Evolutionary conservation across 2,113 vertebrate species (phyloP).

Genomic region (Danio rerio): GRCz12tu NC_133181.1:32457001-32457500

Average conservation of each 20-base stretch:
- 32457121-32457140: too few relatives aligned
- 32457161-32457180: background rate
- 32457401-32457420: constrained; percentile 3
- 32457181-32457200: background rate
- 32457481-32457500: constrained; percentile 46
- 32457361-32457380: background rate
- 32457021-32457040: too few relatives aligned
- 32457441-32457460: constrained; percentile 27
- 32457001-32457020: background rate
- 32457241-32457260: background rate
- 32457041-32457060: background rate
- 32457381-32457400: constrained; percentile 11
- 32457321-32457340: background rate
- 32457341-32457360: background rate
- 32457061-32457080: too few relatives aligned
- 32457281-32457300: background rate
- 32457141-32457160: background rate
- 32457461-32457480: constrained; percentile 32
- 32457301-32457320: background rate
- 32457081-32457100: too few relatives aligned
- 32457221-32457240: background rate
- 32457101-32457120: background rate
- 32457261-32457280: background rate
- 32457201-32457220: background rate
- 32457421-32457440: background rate